phyloP scores from a whole-genome alignment of 1,140 invertebrate species.

The Drosophila suzukii region DNA sequence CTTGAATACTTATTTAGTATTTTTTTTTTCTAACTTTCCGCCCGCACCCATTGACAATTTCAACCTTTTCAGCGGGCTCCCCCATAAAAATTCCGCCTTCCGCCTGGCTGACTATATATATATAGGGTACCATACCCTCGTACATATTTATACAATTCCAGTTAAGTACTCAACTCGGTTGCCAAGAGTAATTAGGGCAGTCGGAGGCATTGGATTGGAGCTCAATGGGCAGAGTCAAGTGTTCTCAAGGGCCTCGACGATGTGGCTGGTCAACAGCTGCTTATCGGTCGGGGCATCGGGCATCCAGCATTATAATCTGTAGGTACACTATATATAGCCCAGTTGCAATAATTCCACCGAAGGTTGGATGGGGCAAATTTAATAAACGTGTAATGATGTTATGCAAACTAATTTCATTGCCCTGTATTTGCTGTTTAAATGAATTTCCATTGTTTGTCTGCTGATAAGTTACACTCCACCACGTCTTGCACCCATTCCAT shows the following conservation, averaged over 20 bases:
- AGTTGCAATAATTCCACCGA: not conserved
- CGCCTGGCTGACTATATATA: conserved; percentile 1
- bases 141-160: conserved; percentile 34
- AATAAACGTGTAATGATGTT: conserved; percentile 46
- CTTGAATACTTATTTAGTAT: conserved; percentile 1
- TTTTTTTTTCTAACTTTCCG: conserved; percentile 3
- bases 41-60: conserved; percentile 25
- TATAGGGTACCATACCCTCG: not conserved
- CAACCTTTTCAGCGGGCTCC: conserved; percentile 18
- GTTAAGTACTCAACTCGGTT: conserved; percentile 45
- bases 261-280: conserved; percentile 45
- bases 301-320: conserved; percentile 12
- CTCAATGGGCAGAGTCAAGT: conserved; percentile 54
- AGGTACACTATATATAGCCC: not conserved
- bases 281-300: conserved; percentile 18
- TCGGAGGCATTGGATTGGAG: conserved; percentile 31
- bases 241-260: conserved; percentile 30
- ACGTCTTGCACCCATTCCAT: not conserved
- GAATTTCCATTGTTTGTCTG: conserved; percentile 53
- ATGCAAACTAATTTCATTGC: conserved; percentile 45
- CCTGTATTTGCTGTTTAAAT: conserved; percentile 49
- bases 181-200: conserved; percentile 55
- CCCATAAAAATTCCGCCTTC: not conserved
- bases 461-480: conserved; percentile 42
- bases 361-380: conserved; percentile 10